phyloP scores from a whole-genome alignment of 2,113 vertebrate genomes.

The Neogobius melanostomus region DNA sequence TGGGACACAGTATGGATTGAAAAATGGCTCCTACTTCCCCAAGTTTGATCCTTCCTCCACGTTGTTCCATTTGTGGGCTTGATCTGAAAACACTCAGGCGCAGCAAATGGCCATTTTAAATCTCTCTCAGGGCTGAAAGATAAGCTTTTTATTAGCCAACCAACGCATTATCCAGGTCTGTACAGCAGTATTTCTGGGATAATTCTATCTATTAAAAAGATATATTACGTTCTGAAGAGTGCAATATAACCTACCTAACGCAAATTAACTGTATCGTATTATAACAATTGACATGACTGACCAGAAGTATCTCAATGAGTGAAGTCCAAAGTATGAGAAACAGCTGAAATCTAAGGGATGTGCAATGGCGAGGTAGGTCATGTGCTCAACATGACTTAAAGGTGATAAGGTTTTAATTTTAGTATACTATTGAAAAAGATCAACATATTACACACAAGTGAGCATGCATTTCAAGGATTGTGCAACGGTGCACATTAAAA shows the following conservation, averaged over 20 bases:
- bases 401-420: no score
- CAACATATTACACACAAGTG: no score
- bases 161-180: constrained; percentile 14
- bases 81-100: constrained; percentile 3
- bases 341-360: not conserved
- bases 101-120: constrained; percentile 15
- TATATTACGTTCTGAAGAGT: constrained; percentile 39
- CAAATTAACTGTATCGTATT: not conserved
- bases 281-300: not conserved
- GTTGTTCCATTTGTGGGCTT: not conserved
- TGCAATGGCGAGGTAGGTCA: not conserved
- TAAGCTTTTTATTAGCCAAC: constrained; percentile 35
- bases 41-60: constrained; percentile 4
- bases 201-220: constrained; percentile 23
- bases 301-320: not conserved
- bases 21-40: not conserved
- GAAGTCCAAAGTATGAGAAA: not conserved
- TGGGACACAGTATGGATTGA: not conserved
- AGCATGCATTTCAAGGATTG: no score
- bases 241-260: constrained; percentile 12
- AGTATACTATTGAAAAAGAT: no score
- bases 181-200: constrained; percentile 9
- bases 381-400: no score
- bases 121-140: constrained; percentile 18
- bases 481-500: no score